These are phyloP conservation scores for Dicranocentrus wangi DNA, from an alignment of 2,888 invertebrate species.

Conservation along the genomic window DNA sequence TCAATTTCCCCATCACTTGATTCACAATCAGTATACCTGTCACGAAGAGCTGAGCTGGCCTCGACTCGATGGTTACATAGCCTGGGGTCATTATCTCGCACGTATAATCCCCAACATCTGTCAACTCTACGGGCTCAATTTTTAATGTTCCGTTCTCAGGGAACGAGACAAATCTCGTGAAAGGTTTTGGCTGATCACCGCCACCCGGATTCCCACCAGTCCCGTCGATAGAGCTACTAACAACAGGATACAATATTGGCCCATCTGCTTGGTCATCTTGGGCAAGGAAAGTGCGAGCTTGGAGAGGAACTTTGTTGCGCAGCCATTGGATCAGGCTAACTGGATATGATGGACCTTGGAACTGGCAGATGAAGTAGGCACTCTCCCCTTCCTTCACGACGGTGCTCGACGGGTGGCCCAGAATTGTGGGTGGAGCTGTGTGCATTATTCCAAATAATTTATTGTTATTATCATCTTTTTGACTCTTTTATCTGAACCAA, in stretches of 20 bases:
- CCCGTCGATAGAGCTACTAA: conserved; percentile 46
- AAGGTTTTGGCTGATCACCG: conserved; percentile 64
- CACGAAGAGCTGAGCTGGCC: conserved; percentile 74
- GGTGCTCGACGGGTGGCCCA: conserved; percentile 78
- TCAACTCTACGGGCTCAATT: conserved; percentile 77
- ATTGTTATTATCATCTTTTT: conserved; percentile 69
- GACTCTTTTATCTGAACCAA: conserved; percentile 59
- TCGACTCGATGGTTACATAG: conserved; percentile 78
- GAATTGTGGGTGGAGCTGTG: conserved; percentile 80
- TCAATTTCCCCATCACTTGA: not conserved
- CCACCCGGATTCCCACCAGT: conserved; percentile 53
- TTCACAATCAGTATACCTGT: conserved; percentile 66
- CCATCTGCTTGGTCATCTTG: conserved; percentile 61
- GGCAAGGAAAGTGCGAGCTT: conserved; percentile 53
- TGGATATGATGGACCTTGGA: conserved; percentile 77
- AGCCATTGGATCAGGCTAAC: conserved; percentile 82
- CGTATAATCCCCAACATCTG: conserved; percentile 81
- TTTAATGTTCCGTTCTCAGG: conserved; percentile 77
- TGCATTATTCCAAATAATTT: conserved; percentile 72
- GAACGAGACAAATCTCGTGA: conserved; percentile 72
- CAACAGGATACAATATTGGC: conserved; percentile 55
- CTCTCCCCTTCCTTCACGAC: conserved; percentile 81
- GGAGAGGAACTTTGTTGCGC: conserved; percentile 79
- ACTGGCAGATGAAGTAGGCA: conserved; percentile 80
- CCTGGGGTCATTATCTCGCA: conserved; percentile 82